These are phyloP conservation scores for Megamerina dolium DNA, from an alignment of 2,888 invertebrate genomes.

Conservation along the genomic window DNA sequence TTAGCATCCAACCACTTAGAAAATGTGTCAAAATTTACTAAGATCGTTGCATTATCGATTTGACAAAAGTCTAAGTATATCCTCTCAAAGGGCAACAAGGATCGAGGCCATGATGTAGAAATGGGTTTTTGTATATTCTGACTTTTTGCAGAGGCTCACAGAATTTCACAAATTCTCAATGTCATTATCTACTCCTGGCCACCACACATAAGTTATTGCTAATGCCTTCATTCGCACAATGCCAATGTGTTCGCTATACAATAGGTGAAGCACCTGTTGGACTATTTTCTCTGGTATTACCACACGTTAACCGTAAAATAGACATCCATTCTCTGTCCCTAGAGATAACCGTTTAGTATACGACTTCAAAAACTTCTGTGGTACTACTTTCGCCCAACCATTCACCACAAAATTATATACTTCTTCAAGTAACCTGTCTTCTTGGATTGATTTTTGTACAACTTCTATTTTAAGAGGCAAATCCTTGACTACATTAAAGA, in stretches of 20 bases:
- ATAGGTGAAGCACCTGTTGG: neutral
- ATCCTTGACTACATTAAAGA: slow-evolving; percentile 1
- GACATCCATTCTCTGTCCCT: slow-evolving; percentile 4
- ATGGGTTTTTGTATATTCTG: neutral
- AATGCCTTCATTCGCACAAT: slow-evolving; percentile 11
- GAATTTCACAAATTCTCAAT: slow-evolving; percentile 3
- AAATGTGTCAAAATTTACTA: slow-evolving; percentile 1
- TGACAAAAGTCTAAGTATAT: slow-evolving; percentile 13
- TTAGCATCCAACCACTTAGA: slow-evolving; percentile 12
- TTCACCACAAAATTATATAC: neutral
- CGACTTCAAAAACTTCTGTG: no score
- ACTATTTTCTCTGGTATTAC: slow-evolving; percentile 5
- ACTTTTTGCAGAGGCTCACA: neutral
- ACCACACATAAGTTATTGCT: slow-evolving; percentile 13
- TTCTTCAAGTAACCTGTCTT: neutral
- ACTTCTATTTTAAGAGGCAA: slow-evolving; percentile 8
- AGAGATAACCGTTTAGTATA: neutral
- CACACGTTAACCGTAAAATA: slow-evolving; percentile 9
- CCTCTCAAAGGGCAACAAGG: slow-evolving; percentile 5
- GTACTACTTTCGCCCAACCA: neutral
- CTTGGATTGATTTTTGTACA: neutral
- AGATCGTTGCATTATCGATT: slow-evolving; percentile 1
- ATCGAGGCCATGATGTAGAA: slow-evolving; percentile 1
- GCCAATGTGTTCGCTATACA: slow-evolving; percentile 6
- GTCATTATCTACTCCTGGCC: slow-evolving; percentile 10